Evolutionary conservation across 1,140 invertebrate species (phyloP).

Genomic region (Leptopilina clavipes): DNA sequence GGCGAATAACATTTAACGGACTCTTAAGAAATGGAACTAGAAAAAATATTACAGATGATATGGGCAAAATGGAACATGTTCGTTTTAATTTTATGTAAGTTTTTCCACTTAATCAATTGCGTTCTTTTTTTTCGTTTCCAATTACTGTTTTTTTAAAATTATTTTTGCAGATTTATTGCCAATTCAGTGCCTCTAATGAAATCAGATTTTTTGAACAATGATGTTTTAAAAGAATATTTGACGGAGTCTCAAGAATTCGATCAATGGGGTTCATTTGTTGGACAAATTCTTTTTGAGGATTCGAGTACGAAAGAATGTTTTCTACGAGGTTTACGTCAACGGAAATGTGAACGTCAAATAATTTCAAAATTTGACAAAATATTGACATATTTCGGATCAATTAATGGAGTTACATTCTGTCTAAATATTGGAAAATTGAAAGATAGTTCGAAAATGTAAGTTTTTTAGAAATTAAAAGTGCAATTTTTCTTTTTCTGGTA

Average conservation of each 20-base stretch:
- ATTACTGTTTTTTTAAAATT: conserved; percentile 42
- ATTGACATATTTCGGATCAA: conserved; percentile 62
- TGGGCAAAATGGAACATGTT: conserved; percentile 71
- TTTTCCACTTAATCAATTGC: conserved; percentile 18
- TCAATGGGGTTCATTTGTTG: conserved; percentile 75
- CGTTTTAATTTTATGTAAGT: conserved; percentile 72
- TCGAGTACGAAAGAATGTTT: conserved; percentile 63
- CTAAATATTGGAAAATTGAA: conserved; percentile 66
- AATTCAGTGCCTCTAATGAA: conserved; percentile 72
- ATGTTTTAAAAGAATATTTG: conserved; percentile 70
- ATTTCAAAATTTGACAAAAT: conserved; percentile 57
- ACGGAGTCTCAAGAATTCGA: conserved; percentile 69
- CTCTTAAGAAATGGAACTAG: conserved; percentile 70
- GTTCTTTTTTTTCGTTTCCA: too few species aligned
- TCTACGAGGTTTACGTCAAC: conserved; percentile 75
- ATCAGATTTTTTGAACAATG: conserved; percentile 72
- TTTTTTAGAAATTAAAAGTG: conserved; percentile 34
- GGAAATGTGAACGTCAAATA: conserved; percentile 68
- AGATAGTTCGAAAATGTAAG: conserved; percentile 72
- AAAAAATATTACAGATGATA: conserved; percentile 53
- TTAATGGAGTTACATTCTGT: conserved; percentile 71
- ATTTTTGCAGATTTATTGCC: conserved; percentile 76
- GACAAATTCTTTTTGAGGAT: conserved; percentile 66
- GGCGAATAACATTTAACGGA: conserved; percentile 79
- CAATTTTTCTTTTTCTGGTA: not conserved